phyloP scores from a whole-genome alignment of 2,888 invertebrate species.

The Hirtodrosophila trivittata region DNA sequence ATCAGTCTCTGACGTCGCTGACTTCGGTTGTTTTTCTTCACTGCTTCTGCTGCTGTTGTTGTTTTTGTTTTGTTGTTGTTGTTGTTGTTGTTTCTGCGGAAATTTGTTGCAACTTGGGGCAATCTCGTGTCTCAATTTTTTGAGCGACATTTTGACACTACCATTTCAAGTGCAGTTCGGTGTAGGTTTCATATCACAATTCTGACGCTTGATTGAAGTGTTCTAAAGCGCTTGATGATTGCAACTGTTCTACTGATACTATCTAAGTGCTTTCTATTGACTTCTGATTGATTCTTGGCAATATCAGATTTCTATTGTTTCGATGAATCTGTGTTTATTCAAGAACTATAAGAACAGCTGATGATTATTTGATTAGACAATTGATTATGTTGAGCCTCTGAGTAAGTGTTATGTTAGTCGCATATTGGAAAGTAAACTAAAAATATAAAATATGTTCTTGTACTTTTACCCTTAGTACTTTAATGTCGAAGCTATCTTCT shows the following conservation, averaged over 20 bases:
- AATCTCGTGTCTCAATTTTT: slow-evolving; percentile 38
- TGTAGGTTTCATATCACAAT: slow-evolving; percentile 44
- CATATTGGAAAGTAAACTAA: too few species aligned
- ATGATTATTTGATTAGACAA: too few species aligned
- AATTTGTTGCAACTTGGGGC: slow-evolving; percentile 43
- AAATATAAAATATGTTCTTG: too few species aligned
- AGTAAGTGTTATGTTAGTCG: too few species aligned
- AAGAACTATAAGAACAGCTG: too few species aligned
- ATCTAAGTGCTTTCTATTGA: slow-evolving; percentile 11
- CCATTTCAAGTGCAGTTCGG: slow-evolving; percentile 62
- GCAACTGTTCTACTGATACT: slow-evolving; percentile 29
- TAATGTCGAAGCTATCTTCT: too few species aligned
- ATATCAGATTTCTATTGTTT: too few species aligned
- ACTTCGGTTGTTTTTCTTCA: slow-evolving; percentile 22
- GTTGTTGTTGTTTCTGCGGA: slow-evolving; percentile 17
- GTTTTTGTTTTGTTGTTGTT: slow-evolving; percentile 19
- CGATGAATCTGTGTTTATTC: too few species aligned
- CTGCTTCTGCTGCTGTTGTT: background rate
- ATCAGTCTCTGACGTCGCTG: slow-evolving; percentile 43
- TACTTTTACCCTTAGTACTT: too few species aligned
- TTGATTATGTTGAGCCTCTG: too few species aligned
- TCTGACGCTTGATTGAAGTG: slow-evolving; percentile 38
- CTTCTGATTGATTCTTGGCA: slow-evolving; percentile 15
- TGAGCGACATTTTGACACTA: slow-evolving; percentile 68
- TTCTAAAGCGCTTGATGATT: slow-evolving; percentile 22